Conservation (phyloP, 2,113 vertebrate genomes). For the Merops nubicus region DNA sequence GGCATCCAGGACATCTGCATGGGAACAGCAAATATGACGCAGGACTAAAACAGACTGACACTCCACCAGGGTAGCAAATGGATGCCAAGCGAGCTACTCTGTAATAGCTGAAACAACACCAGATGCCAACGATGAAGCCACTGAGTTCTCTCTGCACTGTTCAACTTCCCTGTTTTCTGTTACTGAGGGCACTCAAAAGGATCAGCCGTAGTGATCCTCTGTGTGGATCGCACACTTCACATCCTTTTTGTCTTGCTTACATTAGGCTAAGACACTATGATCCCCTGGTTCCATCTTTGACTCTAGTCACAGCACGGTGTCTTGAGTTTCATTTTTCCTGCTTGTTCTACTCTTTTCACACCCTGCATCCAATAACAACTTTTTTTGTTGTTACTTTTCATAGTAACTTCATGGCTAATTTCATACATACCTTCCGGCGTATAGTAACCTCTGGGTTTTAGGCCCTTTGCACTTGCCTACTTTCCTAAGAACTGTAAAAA, state of each 20-base stretch:
- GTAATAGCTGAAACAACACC: not conserved
- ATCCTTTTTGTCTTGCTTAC: not conserved
- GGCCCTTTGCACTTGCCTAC: fast-evolving
- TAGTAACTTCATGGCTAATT: not conserved
- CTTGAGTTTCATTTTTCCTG: not conserved
- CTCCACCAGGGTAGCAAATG: not conserved
- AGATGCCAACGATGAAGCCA: not conserved
- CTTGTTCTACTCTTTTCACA: not conserved
- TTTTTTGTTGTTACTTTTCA: not conserved
- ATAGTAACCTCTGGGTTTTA: not conserved
- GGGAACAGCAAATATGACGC: slow-evolving; percentile 31
- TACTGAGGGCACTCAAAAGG: not conserved
- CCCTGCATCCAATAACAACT: not conserved
- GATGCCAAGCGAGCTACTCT: not conserved
- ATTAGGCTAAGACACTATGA: not conserved
- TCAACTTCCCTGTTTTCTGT: not conserved
- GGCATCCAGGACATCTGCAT: slow-evolving; percentile 5
- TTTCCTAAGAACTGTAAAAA: not conserved
- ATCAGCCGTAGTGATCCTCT: not conserved
- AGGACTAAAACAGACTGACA: not conserved
- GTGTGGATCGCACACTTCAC: not conserved
- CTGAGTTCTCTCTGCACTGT: not conserved
- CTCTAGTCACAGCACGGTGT: not conserved
- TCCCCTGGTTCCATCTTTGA: not conserved
- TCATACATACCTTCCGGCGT: not conserved